phyloP scores from a whole-genome alignment of 2,888 invertebrate genomes.

The Agrotis clavis region DNA sequence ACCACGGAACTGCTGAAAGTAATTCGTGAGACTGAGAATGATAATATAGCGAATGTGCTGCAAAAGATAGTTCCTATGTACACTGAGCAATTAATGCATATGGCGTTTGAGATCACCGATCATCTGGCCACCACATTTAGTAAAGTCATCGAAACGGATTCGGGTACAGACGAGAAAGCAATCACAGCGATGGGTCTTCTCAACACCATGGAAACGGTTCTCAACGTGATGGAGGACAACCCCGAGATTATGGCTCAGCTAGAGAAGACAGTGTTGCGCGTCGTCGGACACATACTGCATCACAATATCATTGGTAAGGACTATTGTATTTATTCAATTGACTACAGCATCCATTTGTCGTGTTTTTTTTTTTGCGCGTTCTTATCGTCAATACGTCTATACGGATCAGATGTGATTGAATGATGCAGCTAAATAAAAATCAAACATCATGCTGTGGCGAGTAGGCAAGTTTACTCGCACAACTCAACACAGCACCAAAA shows the following conservation, averaged over 20 bases:
- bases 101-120: constrained; percentile 98
- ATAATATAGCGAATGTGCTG: constrained; percentile 98
- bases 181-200: constrained; percentile 99
- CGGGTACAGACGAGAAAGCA: constrained; percentile 98
- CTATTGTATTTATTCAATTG: constrained; percentile 16
- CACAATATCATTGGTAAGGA: constrained; percentile 95
- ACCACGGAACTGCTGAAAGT: constrained; percentile 97
- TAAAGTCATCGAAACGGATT: constrained; percentile 94
- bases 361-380: no score
- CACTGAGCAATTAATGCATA: constrained; percentile 96
- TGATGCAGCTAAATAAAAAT: not conserved
- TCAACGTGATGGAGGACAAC: constrained; percentile 97
- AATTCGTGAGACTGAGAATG: constrained; percentile 98
- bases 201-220: constrained; percentile 98
- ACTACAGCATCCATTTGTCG: not conserved
- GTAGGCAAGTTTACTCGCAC: no score
- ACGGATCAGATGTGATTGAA: not conserved
- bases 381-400: no score
- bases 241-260: constrained; percentile 96
- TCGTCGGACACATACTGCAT: constrained; percentile 95
- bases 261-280: constrained; percentile 97
- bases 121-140: constrained; percentile 97
- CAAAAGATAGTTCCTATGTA: constrained; percentile 98
- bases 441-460: no score
- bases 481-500: no score